phyloP scores from a whole-genome alignment of 2,888 invertebrate species.

The Mythimna ferrago region DNA sequence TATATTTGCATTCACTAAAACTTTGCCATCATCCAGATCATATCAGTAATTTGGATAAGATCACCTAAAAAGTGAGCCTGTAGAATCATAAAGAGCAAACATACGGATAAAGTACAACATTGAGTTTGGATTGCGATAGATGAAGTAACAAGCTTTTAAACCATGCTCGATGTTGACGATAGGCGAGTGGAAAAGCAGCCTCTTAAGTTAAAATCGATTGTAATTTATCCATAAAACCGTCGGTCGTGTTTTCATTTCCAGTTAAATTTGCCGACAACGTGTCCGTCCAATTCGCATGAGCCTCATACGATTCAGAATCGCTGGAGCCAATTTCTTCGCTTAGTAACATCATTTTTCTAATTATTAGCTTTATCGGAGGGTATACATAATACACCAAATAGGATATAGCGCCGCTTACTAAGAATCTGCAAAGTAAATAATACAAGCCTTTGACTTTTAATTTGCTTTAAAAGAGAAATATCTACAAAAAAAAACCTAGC shows the following conservation, averaged over 20 bases:
- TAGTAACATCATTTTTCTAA: slow-evolving; percentile 17
- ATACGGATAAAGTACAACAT: background rate
- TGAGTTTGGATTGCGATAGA: too few relatives aligned
- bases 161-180: too few relatives aligned
- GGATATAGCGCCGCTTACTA: slow-evolving; percentile 68
- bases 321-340: slow-evolving; percentile 8
- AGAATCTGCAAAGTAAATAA: slow-evolving; percentile 67
- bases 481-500: background rate
- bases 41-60: too few relatives aligned
- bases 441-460: background rate
- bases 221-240: slow-evolving; percentile 8
- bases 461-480: background rate
- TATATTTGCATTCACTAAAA: slow-evolving; percentile 15
- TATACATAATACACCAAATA: slow-evolving; percentile 69
- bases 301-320: slow-evolving; percentile 23
- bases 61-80: background rate
- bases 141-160: too few relatives aligned
- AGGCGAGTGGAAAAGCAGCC: too few relatives aligned
- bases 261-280: slow-evolving; percentile 25
- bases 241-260: background rate
- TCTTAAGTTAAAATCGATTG: slow-evolving; percentile 6
- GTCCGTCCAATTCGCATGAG: slow-evolving; percentile 32
- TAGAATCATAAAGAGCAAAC: background rate
- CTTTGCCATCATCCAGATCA: too few relatives aligned
- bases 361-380: slow-evolving; percentile 40